phyloP scores from a whole-genome alignment of 2,888 invertebrate species.

The Ptilodon capucinus region DNA sequence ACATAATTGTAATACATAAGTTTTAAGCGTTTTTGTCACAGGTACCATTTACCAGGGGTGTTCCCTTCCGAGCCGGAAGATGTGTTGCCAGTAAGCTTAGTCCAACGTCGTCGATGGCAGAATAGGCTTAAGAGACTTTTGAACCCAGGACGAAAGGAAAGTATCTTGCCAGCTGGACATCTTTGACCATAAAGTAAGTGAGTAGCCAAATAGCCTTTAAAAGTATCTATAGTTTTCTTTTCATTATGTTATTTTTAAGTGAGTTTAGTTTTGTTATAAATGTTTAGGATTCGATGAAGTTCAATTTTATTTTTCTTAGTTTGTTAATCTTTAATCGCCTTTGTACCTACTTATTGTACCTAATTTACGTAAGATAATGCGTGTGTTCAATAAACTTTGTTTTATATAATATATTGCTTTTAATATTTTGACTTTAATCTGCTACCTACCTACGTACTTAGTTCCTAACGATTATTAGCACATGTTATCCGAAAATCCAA shows the following conservation, averaged over 20 bases:
- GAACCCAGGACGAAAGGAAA: slow-evolving; percentile 14
- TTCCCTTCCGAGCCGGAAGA: slow-evolving; percentile 54
- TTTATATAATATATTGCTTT: not conserved
- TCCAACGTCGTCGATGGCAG: slow-evolving; percentile 61
- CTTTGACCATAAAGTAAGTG: too few species aligned
- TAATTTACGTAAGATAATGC: not conserved
- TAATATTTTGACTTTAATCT: not conserved
- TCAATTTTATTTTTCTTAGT: not conserved
- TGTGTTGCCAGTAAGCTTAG: slow-evolving; percentile 48
- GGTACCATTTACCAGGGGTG: slow-evolving; percentile 47
- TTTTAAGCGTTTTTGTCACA: slow-evolving; percentile 1
- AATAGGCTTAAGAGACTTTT: slow-evolving; percentile 52
- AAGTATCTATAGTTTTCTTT: not conserved
- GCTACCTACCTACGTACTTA: too few species aligned
- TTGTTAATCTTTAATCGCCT: not conserved
- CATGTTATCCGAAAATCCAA: too few species aligned
- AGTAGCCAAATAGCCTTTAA: too few species aligned
- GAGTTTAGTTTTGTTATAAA: not conserved
- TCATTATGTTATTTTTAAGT: not conserved
- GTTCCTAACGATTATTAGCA: slow-evolving; percentile 9
- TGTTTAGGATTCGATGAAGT: not conserved
- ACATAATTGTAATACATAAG: too few species aligned
- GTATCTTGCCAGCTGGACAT: not conserved
- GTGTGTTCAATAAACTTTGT: not conserved
- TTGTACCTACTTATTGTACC: not conserved